phyloP scores from a whole-genome alignment of 1,140 invertebrate species.

The Drosophila ananassae region DNA sequence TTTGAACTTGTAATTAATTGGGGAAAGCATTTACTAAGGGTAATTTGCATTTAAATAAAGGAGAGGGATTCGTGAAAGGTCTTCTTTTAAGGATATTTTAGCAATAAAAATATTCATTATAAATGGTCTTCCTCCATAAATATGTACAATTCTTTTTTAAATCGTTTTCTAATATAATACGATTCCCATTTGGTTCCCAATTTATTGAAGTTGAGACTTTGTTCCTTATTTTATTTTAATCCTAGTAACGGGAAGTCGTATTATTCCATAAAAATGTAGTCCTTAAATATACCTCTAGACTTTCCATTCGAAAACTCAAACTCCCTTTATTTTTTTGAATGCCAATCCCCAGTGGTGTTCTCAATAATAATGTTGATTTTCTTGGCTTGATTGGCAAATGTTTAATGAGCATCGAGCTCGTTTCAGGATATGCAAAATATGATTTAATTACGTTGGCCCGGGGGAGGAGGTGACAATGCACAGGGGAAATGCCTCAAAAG shows the following conservation, averaged over 20 bases:
- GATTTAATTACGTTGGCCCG: conserved; percentile 72
- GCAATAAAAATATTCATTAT: too few relatives aligned
- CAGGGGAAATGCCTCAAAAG: conserved; percentile 65
- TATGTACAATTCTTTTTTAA: neutral
- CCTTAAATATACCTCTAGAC: neutral
- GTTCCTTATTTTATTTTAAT: neutral
- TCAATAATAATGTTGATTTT: conserved; percentile 57
- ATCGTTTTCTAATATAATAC: neutral
- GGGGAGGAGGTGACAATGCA: conserved; percentile 56
- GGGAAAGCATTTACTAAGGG: conserved; percentile 5
- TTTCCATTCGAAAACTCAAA: neutral
- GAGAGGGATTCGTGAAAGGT: neutral
- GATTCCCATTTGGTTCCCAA: neutral
- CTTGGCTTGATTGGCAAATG: conserved; percentile 63
- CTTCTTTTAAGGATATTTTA: neutral
- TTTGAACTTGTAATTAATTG: conserved; percentile 75
- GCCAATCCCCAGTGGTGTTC: conserved; percentile 45
- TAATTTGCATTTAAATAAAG: conserved; percentile 25
- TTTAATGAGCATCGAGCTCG: conserved; percentile 71
- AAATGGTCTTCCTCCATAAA: too few relatives aligned
- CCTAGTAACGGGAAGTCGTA: conserved; percentile 1
- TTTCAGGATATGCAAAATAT: conserved; percentile 77
- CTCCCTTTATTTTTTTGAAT: neutral
- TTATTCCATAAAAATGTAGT: neutral
- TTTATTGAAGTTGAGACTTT: neutral